Percentiles rank a stretch among this genome's conserved stretches.
phyloP scores from a whole-genome alignment of 2,113 vertebrate species.

The Puntigrus tetrazona region DNA sequence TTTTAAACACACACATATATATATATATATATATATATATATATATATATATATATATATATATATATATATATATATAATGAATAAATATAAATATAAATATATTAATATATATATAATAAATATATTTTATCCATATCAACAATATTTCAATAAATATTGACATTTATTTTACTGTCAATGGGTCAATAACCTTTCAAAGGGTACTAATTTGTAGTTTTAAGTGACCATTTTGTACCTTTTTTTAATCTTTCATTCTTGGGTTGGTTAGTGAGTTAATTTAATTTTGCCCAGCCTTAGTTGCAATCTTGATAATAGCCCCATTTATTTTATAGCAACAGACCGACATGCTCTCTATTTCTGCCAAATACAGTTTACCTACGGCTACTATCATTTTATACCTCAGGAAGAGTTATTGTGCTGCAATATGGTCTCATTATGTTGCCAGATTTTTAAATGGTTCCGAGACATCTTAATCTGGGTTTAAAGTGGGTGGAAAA shows the following conservation, averaged over 20 bases:
- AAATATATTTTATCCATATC: too few relatives aligned
- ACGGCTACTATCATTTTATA: neutral
- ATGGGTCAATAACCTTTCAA: too few relatives aligned
- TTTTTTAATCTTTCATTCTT: neutral
- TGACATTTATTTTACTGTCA: too few relatives aligned
- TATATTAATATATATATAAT: too few relatives aligned
- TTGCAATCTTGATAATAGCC: neutral
- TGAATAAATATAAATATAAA: too few relatives aligned
- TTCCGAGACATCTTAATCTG: conserved; percentile 62
- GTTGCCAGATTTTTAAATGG: conserved; percentile 31
- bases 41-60: too few relatives aligned
- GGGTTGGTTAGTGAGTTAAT: neutral
- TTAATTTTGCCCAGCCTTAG: neutral
- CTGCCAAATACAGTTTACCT: conserved; percentile 17
- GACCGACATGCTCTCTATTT: neutral
- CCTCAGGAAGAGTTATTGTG: conserved; percentile 1
- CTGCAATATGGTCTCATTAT: conserved; percentile 7
- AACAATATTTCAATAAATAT: too few relatives aligned
- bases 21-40: too few relatives aligned
- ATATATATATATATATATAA: too few relatives aligned
- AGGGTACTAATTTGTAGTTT: neutral
- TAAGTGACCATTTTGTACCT: neutral
- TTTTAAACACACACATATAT: too few relatives aligned
- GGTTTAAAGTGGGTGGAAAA: conserved; percentile 32
- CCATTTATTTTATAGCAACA: conserved; percentile 44